phyloP scores from a whole-genome alignment of 2,113 vertebrate species.

The Prietella phreatophila region DNA sequence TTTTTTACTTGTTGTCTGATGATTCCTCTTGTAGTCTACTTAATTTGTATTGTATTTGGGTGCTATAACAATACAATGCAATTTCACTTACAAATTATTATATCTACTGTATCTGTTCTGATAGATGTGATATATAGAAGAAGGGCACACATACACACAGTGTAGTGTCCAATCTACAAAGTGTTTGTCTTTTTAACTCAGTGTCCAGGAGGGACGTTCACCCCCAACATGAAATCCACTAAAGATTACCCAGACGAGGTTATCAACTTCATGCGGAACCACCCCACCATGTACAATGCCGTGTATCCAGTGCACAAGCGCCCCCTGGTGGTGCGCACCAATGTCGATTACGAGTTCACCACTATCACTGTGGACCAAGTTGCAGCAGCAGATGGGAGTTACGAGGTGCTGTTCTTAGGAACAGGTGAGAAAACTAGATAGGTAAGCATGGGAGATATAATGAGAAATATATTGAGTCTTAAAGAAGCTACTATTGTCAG shows the following conservation, averaged over 20 bases:
- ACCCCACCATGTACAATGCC: conserved; percentile 94
- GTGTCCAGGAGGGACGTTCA: conserved; percentile 98
- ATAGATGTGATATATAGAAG: not conserved
- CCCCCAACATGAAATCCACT: conserved; percentile 96
- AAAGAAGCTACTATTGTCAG: not conserved
- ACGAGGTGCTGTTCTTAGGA: conserved; percentile 98
- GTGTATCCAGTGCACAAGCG: conserved; percentile 94
- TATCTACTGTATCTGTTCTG: not conserved
- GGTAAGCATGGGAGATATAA: not conserved
- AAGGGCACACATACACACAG: not conserved
- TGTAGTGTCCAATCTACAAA: not conserved
- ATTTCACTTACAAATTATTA: not conserved
- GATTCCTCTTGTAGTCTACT: not conserved
- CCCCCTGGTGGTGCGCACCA: conserved; percentile 93
- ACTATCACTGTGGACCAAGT: conserved; percentile 97
- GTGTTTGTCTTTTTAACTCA: conserved; percentile 55
- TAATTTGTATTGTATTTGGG: not conserved
- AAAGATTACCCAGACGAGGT: conserved; percentile 98
- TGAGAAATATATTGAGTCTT: not conserved
- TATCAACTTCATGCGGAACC: conserved; percentile 97
- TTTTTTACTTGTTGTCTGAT: not conserved
- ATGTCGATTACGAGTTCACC: conserved; percentile 94
- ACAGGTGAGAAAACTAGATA: conserved; percentile 78
- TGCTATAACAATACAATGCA: not conserved
- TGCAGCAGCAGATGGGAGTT: conserved; percentile 93